phyloP scores from a whole-genome alignment of 2,113 vertebrate genomes.

The Hystrix brachyura region DNA sequence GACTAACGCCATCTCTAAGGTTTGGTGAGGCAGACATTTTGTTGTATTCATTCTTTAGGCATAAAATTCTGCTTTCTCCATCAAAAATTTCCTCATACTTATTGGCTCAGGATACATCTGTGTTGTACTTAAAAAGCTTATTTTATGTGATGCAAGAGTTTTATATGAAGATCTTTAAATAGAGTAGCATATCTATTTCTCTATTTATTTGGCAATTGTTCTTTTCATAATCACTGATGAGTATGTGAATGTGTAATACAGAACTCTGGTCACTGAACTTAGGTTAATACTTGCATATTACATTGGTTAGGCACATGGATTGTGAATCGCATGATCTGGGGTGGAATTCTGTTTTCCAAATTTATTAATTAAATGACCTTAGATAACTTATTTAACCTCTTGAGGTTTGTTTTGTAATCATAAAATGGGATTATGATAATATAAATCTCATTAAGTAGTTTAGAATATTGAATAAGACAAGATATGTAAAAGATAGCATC shows the following conservation, averaged over 20 bases:
- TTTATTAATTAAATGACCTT: background rate
- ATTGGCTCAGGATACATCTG: background rate
- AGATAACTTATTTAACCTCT: background rate
- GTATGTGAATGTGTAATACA: background rate
- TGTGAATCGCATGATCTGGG: background rate
- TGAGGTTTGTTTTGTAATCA: background rate
- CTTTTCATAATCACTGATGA: background rate
- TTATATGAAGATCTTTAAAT: background rate
- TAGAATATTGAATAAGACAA: constrained; percentile 6
- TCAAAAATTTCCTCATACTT: background rate
- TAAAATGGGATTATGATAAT: background rate
- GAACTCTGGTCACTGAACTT: background rate
- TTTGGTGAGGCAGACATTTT: background rate
- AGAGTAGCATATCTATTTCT: background rate
- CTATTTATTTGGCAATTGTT: background rate
- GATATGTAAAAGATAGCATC: background rate
- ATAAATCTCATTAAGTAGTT: background rate
- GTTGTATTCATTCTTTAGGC: background rate
- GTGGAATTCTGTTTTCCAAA: background rate
- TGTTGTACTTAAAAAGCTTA: background rate
- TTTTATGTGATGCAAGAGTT: background rate
- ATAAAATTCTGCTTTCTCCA: background rate
- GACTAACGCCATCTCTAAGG: background rate
- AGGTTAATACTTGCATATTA: background rate
- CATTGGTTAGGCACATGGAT: background rate